phyloP scores from a whole-genome alignment of 2,888 invertebrate species.

The Helleia helle region DNA sequence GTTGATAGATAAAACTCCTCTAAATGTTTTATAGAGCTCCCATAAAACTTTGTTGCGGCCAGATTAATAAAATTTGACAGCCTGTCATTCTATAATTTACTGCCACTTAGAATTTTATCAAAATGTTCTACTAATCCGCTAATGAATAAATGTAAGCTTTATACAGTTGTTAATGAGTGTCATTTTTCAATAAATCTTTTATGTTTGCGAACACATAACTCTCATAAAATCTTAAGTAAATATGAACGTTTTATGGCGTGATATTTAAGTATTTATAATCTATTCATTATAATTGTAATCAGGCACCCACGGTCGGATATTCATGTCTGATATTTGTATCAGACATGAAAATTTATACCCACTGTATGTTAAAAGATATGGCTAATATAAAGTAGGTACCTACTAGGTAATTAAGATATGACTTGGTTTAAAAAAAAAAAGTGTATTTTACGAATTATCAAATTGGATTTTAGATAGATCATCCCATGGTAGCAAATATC shows the following conservation, averaged over 20 bases:
- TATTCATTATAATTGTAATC: constrained; percentile 10
- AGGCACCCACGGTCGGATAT: background rate
- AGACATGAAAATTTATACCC: no score
- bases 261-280: constrained; percentile 14
- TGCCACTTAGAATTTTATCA: constrained; percentile 31
- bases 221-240: constrained; percentile 24
- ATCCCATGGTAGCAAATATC: no score
- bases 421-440: no score
- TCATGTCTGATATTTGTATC: no score
- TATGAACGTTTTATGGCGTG: constrained; percentile 20
- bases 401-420: no score
- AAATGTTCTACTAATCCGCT: constrained; percentile 24
- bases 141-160: constrained; percentile 19
- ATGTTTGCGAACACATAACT: constrained; percentile 14
- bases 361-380: no score
- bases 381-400: no score
- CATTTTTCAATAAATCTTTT: constrained; percentile 14
- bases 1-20: constrained; percentile 54
- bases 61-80: constrained; percentile 59
- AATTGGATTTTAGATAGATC: no score
- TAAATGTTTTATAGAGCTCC: constrained; percentile 60
- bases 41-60: constrained; percentile 49
- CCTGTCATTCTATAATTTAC: constrained; percentile 43
- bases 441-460: no score
- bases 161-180: constrained; percentile 17